Conservation (phyloP, 2,797 vertebrate species). For the Margarornis squamiger region DNA sequence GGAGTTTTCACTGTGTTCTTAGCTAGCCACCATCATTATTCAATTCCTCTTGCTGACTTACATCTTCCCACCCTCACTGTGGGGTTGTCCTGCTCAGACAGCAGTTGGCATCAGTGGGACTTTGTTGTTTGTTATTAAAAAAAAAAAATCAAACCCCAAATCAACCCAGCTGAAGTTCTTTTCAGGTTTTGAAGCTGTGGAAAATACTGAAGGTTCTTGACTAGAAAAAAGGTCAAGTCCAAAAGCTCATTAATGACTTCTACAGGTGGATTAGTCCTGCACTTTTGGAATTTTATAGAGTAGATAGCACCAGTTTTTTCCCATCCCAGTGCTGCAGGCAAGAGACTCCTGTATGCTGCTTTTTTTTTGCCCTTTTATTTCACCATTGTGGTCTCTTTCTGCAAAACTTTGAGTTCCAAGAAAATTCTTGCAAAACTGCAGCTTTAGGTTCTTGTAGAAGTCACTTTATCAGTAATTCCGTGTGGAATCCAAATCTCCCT, state of each 20-base stretch:
- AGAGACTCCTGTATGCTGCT: neutral
- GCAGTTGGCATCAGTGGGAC: neutral
- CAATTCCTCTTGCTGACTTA: constrained; percentile 69
- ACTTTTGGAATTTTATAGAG: neutral
- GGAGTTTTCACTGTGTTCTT: constrained; percentile 17
- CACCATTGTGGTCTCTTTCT: neutral
- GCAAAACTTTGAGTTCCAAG: neutral
- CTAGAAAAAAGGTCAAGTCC: neutral
- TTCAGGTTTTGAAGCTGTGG: constrained; percentile 7
- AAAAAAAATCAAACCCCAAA: neutral
- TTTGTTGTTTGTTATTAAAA: neutral
- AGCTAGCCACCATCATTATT: constrained; percentile 43
- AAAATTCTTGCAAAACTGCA: neutral
- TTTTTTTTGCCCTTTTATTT: neutral
- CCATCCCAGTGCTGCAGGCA: neutral
- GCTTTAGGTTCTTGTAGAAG: neutral
- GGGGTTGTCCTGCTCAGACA: constrained; percentile 21
- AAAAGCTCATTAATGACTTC: neutral
- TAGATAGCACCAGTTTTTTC: neutral
- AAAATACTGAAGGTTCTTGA: neutral
- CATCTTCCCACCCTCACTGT: constrained; percentile 25
- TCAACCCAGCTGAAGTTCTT: neutral
- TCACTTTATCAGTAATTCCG: neutral
- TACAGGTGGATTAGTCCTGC: neutral
- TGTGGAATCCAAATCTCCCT: neutral